A percentile compares a stretch with the other conserved stretches of the same genome.
These are phyloP conservation scores for Orestias chungarensis DNA, from an alignment of 2,797 vertebrate species.

Conservation along the genomic window DNA sequence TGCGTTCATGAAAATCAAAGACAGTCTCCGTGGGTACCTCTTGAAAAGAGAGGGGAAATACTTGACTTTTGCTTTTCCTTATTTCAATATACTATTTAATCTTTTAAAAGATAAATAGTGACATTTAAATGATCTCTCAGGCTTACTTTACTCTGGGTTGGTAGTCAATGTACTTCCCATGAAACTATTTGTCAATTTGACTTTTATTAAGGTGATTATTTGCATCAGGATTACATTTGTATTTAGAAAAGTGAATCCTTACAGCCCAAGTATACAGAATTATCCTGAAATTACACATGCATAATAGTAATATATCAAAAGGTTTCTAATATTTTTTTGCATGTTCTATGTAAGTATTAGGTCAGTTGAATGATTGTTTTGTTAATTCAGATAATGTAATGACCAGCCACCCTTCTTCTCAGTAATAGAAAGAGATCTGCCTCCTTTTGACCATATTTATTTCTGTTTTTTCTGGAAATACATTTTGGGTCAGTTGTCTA, in stretches of 20 bases:
- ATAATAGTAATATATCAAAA: not conserved
- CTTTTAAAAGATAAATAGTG: not conserved
- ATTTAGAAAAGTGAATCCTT: not conserved
- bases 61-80: not conserved
- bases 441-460: not conserved
- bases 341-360: not conserved
- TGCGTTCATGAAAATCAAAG: slow-evolving; percentile 1
- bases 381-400: not conserved
- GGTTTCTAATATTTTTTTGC: not conserved
- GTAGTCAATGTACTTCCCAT: not conserved
- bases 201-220: not conserved
- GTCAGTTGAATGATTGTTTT: not conserved
- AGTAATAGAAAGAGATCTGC: not conserved
- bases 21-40: not conserved
- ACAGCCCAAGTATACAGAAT: not conserved
- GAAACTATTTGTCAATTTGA: not conserved
- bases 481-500: not conserved
- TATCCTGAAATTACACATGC: not conserved
- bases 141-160: not conserved
- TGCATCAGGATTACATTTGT: not conserved
- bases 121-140: not conserved
- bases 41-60: slow-evolving; percentile 1
- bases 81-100: slow-evolving; percentile 1
- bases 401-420: not conserved
- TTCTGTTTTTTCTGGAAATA: not conserved